A percentile compares a stretch with the other conserved stretches of the same genome.
Conservation (phyloP, 2,888 invertebrate species). For the Alloplasta piceator region DNA sequence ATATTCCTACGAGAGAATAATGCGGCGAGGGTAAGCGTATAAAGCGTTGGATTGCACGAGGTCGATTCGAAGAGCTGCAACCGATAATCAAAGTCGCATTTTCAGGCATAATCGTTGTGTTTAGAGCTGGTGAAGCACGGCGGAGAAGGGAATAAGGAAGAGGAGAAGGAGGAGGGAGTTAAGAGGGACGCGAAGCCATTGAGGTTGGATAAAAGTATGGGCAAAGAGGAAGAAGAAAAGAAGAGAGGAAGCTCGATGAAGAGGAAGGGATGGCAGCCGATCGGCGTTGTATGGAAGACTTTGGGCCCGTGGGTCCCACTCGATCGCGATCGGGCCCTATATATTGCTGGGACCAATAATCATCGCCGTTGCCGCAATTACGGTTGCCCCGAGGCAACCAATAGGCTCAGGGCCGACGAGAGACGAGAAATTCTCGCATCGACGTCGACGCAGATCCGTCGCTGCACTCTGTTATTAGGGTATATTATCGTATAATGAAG, state of each 20-base stretch:
- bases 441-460: slow-evolving; percentile 63
- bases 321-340: slow-evolving; percentile 77
- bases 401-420: slow-evolving; percentile 67
- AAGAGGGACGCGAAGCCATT: slow-evolving; percentile 2
- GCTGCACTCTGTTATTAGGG: slow-evolving; percentile 81
- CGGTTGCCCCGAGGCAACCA: slow-evolving; percentile 78
- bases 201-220: background rate
- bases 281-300: slow-evolving; percentile 58
- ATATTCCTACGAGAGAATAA: slow-evolving; percentile 8
- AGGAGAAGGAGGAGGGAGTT: slow-evolving; percentile 35
- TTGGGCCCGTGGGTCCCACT: slow-evolving; percentile 68
- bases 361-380: slow-evolving; percentile 80
- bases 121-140: slow-evolving; percentile 70
- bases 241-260: slow-evolving; percentile 35
- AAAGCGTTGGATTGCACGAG: slow-evolving; percentile 48
- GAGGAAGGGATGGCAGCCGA: slow-evolving; percentile 54
- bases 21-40: background rate
- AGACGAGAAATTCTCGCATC: slow-evolving; percentile 53
- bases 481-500: slow-evolving; percentile 81
- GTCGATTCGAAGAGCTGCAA: slow-evolving; percentile 68
- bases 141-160: slow-evolving; percentile 60
- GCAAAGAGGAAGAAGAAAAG: slow-evolving; percentile 62
- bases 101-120: slow-evolving; percentile 80
- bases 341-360: slow-evolving; percentile 78
- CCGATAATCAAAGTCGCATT: slow-evolving; percentile 83